Conservation (phyloP, 2,113 vertebrate species). For the Colaptes auratus region DNA sequence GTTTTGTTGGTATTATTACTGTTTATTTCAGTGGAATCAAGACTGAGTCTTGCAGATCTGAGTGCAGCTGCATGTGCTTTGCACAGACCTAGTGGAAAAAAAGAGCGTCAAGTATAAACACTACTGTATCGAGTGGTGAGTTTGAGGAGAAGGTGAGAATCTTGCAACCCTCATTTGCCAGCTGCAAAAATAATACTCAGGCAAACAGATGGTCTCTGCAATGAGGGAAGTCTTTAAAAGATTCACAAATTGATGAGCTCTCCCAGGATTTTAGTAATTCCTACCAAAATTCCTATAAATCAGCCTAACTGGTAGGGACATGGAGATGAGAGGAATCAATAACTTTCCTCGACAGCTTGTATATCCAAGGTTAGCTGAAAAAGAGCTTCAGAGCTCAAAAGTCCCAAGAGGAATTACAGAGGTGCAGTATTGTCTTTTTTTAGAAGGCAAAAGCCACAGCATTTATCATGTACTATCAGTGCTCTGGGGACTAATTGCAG, state of each 20-base stretch:
- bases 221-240: conserved; percentile 1
- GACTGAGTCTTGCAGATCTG: neutral
- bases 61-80: neutral
- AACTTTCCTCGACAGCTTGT: neutral
- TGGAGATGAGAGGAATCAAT: neutral
- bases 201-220: conserved; percentile 33
- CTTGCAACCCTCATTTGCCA: conserved; percentile 44
- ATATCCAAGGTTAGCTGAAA: conserved; percentile 37
- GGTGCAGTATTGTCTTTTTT: neutral
- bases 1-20: neutral
- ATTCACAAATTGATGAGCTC: conserved; percentile 6
- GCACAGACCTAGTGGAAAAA: neutral
- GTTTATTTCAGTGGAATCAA: neutral
- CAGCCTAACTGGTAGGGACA: neutral
- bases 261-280: conserved; percentile 1
- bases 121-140: neutral
- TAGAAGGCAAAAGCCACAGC: neutral
- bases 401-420: conserved; percentile 14
- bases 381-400: neutral
- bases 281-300: conserved; percentile 49
- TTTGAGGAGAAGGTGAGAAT: conserved; percentile 50
- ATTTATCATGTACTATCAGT: neutral
- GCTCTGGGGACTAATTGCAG: conserved; percentile 31
- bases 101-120: neutral
- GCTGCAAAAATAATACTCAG: neutral